phyloP scores from a whole-genome alignment of 2,888 invertebrate genomes.

The Pycnomerus fuliginosus region DNA sequence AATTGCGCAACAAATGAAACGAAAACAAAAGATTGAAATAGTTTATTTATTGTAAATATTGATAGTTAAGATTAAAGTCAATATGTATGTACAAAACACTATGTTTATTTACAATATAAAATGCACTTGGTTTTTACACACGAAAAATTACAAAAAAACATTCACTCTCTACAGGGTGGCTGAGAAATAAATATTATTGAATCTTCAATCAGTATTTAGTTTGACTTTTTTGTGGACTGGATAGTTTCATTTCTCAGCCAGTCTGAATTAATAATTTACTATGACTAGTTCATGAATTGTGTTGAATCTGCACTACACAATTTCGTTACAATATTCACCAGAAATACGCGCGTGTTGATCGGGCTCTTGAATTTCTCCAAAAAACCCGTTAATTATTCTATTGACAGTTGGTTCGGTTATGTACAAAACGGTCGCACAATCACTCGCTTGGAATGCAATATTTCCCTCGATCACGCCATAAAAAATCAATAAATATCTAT shows the following conservation, averaged over 20 bases:
- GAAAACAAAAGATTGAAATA: slow-evolving; percentile 40
- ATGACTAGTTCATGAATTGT: slow-evolving; percentile 51
- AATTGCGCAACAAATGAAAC: slow-evolving; percentile 1
- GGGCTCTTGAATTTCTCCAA: no score
- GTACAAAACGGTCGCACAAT: slow-evolving; percentile 23
- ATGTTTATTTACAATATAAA: slow-evolving; percentile 51
- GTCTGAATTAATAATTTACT: slow-evolving; percentile 42
- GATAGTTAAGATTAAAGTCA: slow-evolving; percentile 50
- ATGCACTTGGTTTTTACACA: slow-evolving; percentile 48
- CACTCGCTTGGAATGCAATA: slow-evolving; percentile 40
- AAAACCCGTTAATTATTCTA: slow-evolving; percentile 15
- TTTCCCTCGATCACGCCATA: slow-evolving; percentile 34
- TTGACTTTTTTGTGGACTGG: no score
- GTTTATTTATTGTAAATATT: slow-evolving; percentile 51
- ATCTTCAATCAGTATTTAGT: no score
- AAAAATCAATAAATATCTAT: slow-evolving; percentile 40
- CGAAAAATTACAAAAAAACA: slow-evolving; percentile 35
- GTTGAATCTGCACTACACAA: slow-evolving; percentile 38
- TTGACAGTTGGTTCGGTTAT: slow-evolving; percentile 9
- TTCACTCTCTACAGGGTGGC: no score
- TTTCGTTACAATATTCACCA: slow-evolving; percentile 26
- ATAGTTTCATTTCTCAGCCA: no score
- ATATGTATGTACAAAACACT: slow-evolving; percentile 55
- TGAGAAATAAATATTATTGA: no score
- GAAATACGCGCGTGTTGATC: no score